These are phyloP conservation scores for Seriola rivoliana DNA, from an alignment of 2,113 vertebrate species.

Conservation along the genomic window DNA sequence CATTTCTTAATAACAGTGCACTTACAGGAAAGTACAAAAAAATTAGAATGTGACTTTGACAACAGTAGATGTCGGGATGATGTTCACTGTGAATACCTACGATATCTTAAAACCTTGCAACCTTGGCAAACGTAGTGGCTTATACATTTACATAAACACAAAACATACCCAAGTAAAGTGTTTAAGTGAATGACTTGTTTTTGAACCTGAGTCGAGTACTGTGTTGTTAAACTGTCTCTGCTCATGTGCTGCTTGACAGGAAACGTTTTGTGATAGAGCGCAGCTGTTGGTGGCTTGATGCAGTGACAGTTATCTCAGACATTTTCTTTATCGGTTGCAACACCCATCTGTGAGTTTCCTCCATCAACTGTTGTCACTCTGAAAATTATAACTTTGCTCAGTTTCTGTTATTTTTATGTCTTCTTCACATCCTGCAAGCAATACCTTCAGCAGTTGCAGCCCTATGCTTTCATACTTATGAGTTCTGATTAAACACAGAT, in stretches of 20 bases:
- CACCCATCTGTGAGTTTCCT: slow-evolving; percentile 55
- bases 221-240: background rate
- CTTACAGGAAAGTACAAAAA: too few species aligned
- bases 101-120: too few species aligned
- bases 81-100: too few species aligned
- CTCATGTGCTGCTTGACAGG: slow-evolving; percentile 34
- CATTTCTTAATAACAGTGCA: too few species aligned
- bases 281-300: slow-evolving; percentile 30
- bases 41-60: too few species aligned
- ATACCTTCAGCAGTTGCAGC: background rate
- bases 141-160: background rate
- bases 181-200: background rate
- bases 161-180: background rate
- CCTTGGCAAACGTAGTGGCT: background rate
- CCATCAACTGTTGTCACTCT: slow-evolving; percentile 25
- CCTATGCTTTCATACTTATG: background rate
- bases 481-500: background rate
- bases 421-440: background rate
- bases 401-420: slow-evolving; percentile 15
- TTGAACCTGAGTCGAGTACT: background rate
- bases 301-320: slow-evolving; percentile 48
- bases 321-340: slow-evolving; percentile 45
- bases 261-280: slow-evolving; percentile 32
- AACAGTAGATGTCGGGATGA: too few species aligned
- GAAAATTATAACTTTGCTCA: slow-evolving; percentile 2